Evolutionary conservation across 1,140 invertebrate genomes (phyloP), one percentile per base, ranked within the genome.

Genomic region (Physella acuta): DNA sequence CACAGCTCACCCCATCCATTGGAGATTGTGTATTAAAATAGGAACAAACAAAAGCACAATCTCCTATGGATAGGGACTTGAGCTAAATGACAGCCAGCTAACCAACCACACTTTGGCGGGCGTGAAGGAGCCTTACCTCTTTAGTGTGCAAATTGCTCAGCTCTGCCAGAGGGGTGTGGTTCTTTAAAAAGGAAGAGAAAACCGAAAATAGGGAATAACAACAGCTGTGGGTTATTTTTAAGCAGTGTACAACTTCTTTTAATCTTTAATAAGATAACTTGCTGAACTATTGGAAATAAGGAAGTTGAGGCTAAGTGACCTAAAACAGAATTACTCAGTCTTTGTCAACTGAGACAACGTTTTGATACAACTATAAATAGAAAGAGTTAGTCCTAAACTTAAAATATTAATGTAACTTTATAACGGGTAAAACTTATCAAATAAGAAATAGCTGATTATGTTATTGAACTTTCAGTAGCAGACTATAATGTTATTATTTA

Each of bases 91-190:
- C 36, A 61, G 59, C 34, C 26, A 26, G 59, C 64, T 60, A 33
- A 44, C 37, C 66, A 68, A 68, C 66, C 66, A 68, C 66, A 68
- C 66, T 68, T 68, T 68, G 51, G 34, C n/a, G 37, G 55, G 66
- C 55, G 66, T 68, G 66, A 68, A 68, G 66, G 66, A 49, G 66
- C 66, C 66, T 68, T 68, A 68, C 66, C 66, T 68, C 66, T 68
- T 68, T 68, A n/a, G 66, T 59, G 51, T 68, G 66, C 66, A 68
- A 68, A 68, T 68, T 68, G 66, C 66, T 68, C 66, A 68, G 66
- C 66, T 68, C 66, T 55, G 66, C 66, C 66, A 68, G 52, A 34
- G 66, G 66, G 8, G 39, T 59, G 66, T 68, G 66, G 30, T 60
- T 68, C 66, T 68, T 68, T 33, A 68, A 60, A 36, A 68, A 24